These are phyloP conservation scores for Rhorus exstirpatorius DNA, from an alignment of 2,888 invertebrate genomes.

Conservation along the genomic window DNA sequence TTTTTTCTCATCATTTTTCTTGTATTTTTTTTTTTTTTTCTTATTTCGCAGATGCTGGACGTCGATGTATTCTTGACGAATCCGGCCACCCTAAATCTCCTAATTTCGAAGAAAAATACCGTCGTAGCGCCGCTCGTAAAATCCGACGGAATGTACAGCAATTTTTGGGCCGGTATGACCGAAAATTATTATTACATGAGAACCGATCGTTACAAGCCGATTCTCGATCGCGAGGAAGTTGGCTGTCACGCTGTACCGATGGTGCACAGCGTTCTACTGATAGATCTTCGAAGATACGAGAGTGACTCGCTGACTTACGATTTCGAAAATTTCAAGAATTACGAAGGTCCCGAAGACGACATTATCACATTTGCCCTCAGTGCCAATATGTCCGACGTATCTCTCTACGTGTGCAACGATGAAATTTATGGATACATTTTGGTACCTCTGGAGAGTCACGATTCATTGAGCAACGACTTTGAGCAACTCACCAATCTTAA, in stretches of 20 bases:
- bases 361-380: constrained; percentile 96
- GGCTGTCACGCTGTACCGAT: constrained; percentile 96
- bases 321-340: constrained; percentile 88
- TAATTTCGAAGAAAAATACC: constrained; percentile 89
- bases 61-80: constrained; percentile 94
- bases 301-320: constrained; percentile 92
- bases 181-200: constrained; percentile 93
- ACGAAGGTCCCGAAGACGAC: constrained; percentile 94
- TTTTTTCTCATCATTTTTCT: neutral
- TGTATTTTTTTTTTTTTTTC: constrained; percentile 45
- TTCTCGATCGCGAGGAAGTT: constrained; percentile 89
- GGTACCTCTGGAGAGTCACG: constrained; percentile 92
- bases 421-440: constrained; percentile 93
- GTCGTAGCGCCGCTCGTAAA: constrained; percentile 95
- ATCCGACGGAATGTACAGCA: constrained; percentile 96
- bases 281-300: constrained; percentile 89
- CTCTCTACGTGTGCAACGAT: constrained; percentile 93
- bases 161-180: constrained; percentile 98
- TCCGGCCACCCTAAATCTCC: constrained; percentile 88
- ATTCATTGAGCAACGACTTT: constrained; percentile 89
- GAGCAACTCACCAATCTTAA: constrained; percentile 92
- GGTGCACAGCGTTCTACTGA: constrained; percentile 95
- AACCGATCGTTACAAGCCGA: constrained; percentile 94
- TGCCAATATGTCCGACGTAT: constrained; percentile 90
- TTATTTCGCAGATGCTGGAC: constrained; percentile 91